Evolutionary conservation across 2,888 invertebrate genomes (phyloP), one percentile per base, ranked within the genome.

Genomic region (Hypselothyrea guttata): DNA sequence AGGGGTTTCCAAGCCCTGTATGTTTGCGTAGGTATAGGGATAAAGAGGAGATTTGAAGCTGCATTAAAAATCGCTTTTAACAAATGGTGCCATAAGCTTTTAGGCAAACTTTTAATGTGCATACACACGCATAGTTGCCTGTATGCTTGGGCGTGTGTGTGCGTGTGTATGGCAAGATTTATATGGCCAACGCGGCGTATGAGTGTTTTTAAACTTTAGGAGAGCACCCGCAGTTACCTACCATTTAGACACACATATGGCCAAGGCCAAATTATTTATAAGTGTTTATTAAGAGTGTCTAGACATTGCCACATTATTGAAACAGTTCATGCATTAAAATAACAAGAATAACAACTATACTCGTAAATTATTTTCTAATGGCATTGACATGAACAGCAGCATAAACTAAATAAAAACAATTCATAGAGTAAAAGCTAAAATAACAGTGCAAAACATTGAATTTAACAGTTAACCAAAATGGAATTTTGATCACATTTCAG

Each of bases 21-120:
- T 45, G 30, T 30, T 16, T 41, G 30, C 27, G 22, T 40, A 28
- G n/a, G 22, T 22, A 18, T 13, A 16, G 42, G 53, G 37, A 16
- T 8, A 5, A 41, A 40, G 33, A 9, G 52, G 37, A 44, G 49
- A 55, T 60, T 79, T 72, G 62, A 56, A 68, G 85, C 85, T 79
- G 85, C 81, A 85, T 79, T 79, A 83, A 79, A 79, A 85, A 79
- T 81, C 79, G 84, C 74, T 85, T 78, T 85, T 73, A 78, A 84
- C 79, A 83, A 79, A 85, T 85, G 86, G 81, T 70, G 81, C 73
- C 67, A 79, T 78, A 78, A 78, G 85, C 78, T 84, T 73, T 75
- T 63, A 68, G 74, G 75, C 61, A 84, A 79, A 79, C 77, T 79
- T 79, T 85, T 85, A 78, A 78, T 84, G 84, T 64, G 68, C 83